Evolutionary conservation across 1,140 invertebrate genomes (phyloP).

Genomic region (Pygmarrhopalites habei): DNA sequence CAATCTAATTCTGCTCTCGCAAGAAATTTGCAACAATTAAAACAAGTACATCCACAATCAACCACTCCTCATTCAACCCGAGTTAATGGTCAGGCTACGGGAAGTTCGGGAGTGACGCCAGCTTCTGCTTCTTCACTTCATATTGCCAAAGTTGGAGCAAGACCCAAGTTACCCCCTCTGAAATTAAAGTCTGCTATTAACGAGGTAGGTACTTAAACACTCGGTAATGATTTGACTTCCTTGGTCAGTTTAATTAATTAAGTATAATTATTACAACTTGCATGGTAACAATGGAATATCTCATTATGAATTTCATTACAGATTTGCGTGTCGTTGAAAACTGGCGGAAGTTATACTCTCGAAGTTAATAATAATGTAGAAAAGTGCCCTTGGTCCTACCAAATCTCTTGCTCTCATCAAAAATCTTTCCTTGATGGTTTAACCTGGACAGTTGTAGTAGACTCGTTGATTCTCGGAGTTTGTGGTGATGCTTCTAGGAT

Average conservation of each 20-base stretch:
- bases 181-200: neutral
- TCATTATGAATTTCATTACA: no score
- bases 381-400: neutral
- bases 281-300: no score
- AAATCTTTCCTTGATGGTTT: constrained; percentile 17
- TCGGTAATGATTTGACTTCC: no score
- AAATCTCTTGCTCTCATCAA: constrained; percentile 19
- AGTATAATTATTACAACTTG: no score
- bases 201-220: neutral
- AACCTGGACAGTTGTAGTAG: constrained; percentile 33
- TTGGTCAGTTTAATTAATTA: no score
- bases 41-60: no score
- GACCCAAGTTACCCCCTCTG: neutral
- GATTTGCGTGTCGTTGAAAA: constrained; percentile 11
- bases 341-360: constrained; percentile 8
- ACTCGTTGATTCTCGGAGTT: constrained; percentile 27
- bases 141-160: neutral
- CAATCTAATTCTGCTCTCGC: no score
- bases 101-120: no score
- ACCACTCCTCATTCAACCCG: no score
- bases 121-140: no score
- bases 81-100: no score
- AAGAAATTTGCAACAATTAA: no score
- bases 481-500: constrained; percentile 43
- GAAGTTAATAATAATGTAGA: constrained; percentile 2